Conservation (phyloP, 2,113 vertebrate genomes). For the Mormyrus iriodes region DNA sequence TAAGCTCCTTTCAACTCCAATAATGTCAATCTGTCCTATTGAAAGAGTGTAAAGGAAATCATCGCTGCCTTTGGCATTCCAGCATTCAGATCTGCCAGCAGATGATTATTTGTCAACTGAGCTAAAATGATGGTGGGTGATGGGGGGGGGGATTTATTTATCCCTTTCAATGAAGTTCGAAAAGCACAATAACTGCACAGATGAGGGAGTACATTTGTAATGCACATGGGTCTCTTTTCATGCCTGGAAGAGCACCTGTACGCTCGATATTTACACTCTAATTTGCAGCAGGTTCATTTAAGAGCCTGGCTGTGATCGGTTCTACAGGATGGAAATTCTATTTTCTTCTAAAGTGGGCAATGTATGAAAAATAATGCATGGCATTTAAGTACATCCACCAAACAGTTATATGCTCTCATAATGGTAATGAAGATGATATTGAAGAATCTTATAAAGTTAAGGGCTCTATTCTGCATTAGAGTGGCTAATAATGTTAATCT, state of each 20-base stretch:
- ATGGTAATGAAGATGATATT: neutral
- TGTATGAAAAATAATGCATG: neutral
- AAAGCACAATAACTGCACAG: neutral
- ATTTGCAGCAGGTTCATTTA: neutral
- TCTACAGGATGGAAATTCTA: neutral
- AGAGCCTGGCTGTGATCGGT: neutral
- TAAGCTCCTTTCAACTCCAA: neutral
- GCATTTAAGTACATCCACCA: neutral
- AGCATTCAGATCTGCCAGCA: neutral
- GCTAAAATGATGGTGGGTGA: neutral
- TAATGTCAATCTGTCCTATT: constrained; percentile 11
- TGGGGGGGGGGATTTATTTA: neutral
- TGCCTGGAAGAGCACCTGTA: neutral
- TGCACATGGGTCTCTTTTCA: neutral
- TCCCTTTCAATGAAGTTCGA: constrained; percentile 3
- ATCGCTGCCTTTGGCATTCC: neutral
- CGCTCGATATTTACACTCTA: neutral
- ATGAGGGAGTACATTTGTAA: neutral
- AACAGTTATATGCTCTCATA: neutral
- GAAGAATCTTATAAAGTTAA: neutral
- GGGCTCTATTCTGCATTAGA: neutral
- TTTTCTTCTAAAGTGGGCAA: neutral
- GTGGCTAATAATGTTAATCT: neutral
- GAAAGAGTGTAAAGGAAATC: neutral
- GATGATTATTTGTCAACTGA: constrained; percentile 3